phyloP scores from a whole-genome alignment of 2,797 vertebrate species.

The Otus scops region DNA sequence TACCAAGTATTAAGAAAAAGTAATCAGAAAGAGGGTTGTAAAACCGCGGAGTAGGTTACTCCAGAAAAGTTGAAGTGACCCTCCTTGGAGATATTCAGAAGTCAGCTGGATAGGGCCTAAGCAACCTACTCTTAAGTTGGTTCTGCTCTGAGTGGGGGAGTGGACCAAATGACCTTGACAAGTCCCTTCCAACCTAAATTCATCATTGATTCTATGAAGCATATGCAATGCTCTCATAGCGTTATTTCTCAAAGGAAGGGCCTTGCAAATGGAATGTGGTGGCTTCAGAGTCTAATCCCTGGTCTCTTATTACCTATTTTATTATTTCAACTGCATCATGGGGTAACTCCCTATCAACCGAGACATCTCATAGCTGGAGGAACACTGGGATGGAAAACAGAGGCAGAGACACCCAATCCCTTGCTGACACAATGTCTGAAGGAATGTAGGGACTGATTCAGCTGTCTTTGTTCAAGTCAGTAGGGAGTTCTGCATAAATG shows the following conservation, averaged over 20 bases:
- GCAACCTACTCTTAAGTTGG: neutral
- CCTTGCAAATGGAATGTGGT: conserved; percentile 27
- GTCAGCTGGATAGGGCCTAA: neutral
- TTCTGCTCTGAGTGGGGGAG: neutral
- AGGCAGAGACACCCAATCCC: conserved; percentile 69
- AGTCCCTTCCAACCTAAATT: neutral
- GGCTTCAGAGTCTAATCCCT: conserved; percentile 52
- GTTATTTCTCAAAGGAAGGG: conserved; percentile 36
- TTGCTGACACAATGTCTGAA: conserved; percentile 65
- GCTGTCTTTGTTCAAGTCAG: conserved; percentile 58
- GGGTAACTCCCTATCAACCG: conserved; percentile 55
- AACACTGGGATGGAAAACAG: conserved; percentile 55
- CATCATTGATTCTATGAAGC: neutral
- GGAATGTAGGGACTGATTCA: conserved; percentile 67
- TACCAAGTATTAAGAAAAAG: neutral
- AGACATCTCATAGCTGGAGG: conserved; percentile 55
- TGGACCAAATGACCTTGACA: neutral
- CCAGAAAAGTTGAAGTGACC: neutral
- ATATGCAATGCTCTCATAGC: neutral
- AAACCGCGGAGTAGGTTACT: neutral
- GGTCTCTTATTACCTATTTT: conserved; percentile 59
- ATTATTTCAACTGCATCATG: conserved; percentile 65
- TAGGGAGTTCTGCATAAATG: conserved; percentile 53
- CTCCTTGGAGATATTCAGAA: neutral
- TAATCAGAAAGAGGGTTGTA: neutral